phyloP scores from a whole-genome alignment of 2,113 vertebrate genomes.

The Brienomyrus longianalis region DNA sequence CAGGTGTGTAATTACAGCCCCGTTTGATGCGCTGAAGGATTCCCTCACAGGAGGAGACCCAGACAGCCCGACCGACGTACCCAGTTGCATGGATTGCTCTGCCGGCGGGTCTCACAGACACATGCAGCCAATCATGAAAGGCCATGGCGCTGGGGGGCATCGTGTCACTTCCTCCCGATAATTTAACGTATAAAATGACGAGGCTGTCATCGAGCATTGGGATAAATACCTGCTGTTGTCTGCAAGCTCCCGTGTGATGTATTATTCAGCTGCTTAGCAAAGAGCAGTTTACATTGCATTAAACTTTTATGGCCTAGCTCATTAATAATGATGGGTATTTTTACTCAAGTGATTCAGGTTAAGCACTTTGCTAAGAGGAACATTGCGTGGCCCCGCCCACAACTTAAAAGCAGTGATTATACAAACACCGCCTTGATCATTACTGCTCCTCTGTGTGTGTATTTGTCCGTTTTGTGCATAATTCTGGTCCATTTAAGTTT shows the following conservation, averaged over 20 bases:
- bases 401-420: slow-evolving; percentile 6
- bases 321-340: slow-evolving; percentile 8
- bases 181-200: not conserved
- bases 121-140: not conserved
- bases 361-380: slow-evolving; percentile 3
- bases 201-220: not conserved
- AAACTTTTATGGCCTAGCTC: not conserved
- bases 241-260: not conserved
- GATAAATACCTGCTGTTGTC: slow-evolving; percentile 10
- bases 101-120: not conserved
- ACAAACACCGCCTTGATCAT: not conserved
- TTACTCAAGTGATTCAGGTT: slow-evolving; percentile 9
- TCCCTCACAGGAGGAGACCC: not conserved
- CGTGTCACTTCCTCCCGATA: not conserved
- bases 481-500: not conserved
- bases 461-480: not conserved
- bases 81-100: not conserved
- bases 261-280: slow-evolving; percentile 5
- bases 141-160: not conserved
- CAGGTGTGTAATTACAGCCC: not conserved
- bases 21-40: not conserved
- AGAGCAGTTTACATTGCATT: slow-evolving; percentile 1
- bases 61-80: not conserved
- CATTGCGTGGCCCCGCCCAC: not conserved
- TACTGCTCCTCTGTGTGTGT: not conserved